Evolutionary conservation across 2,113 vertebrate species (phyloP).

Genomic region (Triplophysa rosa): DNA sequence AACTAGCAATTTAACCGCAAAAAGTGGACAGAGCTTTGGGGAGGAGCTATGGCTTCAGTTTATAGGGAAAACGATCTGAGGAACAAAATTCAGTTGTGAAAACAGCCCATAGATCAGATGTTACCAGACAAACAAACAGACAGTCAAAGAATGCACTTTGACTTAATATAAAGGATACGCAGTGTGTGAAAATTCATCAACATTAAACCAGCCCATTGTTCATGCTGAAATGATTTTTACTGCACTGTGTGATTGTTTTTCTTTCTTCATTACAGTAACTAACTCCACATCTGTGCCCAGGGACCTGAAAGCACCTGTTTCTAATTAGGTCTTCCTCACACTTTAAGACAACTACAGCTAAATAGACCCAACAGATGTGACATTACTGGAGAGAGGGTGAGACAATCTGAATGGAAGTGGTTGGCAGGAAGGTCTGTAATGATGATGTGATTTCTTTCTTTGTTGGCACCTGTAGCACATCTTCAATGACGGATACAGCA

Average conservation of each 20-base stretch:
- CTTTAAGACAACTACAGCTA: slow-evolving; percentile 43
- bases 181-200: slow-evolving; percentile 39
- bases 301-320: slow-evolving; percentile 59
- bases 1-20: slow-evolving; percentile 12
- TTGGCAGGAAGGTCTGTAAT: slow-evolving; percentile 36
- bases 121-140: slow-evolving; percentile 46
- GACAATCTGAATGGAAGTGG: background rate
- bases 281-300: slow-evolving; percentile 53
- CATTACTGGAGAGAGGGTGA: background rate
- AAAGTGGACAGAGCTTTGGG: background rate
- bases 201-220: slow-evolving; percentile 40
- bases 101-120: slow-evolving; percentile 46
- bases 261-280: slow-evolving; percentile 54
- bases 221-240: slow-evolving; percentile 38
- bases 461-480: no score
- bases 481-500: background rate
- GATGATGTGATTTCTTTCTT: slow-evolving; percentile 44
- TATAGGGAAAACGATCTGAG: slow-evolving; percentile 15
- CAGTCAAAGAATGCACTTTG: slow-evolving; percentile 45
- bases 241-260: slow-evolving; percentile 43
- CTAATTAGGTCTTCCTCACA: slow-evolving; percentile 59
- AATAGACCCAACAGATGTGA: slow-evolving; percentile 35
- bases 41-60: slow-evolving; percentile 10
- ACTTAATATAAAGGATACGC: slow-evolving; percentile 31
- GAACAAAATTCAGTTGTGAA: slow-evolving; percentile 36